Conservation (phyloP, 2,797 vertebrate genomes). For the Picus viridis region DNA sequence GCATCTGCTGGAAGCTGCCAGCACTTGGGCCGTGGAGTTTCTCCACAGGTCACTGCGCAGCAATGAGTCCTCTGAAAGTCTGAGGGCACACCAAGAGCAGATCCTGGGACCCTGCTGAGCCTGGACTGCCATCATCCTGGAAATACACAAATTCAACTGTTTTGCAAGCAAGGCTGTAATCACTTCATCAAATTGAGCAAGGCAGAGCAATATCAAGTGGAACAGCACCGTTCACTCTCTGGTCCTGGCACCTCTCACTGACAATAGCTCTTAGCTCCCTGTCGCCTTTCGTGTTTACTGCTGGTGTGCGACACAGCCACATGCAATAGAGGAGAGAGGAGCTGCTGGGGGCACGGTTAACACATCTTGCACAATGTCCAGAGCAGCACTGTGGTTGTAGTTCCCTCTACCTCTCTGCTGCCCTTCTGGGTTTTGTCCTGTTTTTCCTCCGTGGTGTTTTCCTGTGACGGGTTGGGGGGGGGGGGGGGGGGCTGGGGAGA, state of each 20-base stretch:
- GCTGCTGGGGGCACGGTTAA: not conserved
- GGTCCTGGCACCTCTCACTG: not conserved
- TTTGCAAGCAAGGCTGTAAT: not conserved
- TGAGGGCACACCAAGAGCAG: not conserved
- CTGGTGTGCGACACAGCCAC: not conserved
- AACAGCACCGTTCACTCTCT: rapidly evolving
- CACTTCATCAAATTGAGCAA: not conserved
- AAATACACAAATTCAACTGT: not conserved
- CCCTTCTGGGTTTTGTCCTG: slow-evolving; percentile 37
- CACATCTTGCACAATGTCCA: slow-evolving; percentile 1
- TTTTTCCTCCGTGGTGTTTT: not conserved
- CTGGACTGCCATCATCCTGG: not conserved
- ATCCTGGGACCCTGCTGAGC: not conserved
- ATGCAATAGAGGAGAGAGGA: not conserved
- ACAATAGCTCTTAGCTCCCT: rapidly evolving
- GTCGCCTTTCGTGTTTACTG: not conserved
- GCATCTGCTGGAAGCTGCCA: rapidly evolving
- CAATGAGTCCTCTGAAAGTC: not conserved
- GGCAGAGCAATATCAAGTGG: not conserved
- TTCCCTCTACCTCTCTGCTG: slow-evolving; percentile 70
- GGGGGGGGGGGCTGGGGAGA: not conserved
- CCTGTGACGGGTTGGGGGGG: slow-evolving; percentile 1
- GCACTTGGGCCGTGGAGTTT: not conserved
- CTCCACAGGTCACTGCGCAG: not conserved
- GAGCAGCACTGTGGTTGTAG: slow-evolving; percentile 14